These are phyloP conservation scores for Xiphorhynchus erythropygius DNA, from an alignment of 2,797 vertebrate species.

Conservation along the genomic window DNA sequence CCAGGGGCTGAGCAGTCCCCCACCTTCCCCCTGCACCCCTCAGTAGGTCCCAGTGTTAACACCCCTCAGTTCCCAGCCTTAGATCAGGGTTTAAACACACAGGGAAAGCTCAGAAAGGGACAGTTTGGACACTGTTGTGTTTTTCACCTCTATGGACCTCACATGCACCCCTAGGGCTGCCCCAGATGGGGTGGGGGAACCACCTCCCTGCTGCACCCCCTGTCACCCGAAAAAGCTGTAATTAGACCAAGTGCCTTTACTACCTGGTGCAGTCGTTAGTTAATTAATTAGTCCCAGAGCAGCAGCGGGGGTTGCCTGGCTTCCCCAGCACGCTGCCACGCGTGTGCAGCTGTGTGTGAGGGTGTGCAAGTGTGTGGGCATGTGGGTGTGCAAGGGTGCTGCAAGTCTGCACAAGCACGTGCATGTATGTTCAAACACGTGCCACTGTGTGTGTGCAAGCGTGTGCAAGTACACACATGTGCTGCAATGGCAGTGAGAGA, in stretches of 20 bases:
- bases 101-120: not conserved
- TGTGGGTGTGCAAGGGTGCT: fast-evolving
- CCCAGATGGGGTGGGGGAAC: no score
- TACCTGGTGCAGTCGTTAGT: not conserved
- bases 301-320: not conserved
- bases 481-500: not conserved
- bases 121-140: fast-evolving
- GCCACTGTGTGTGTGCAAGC: not conserved
- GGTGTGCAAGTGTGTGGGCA: not conserved
- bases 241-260: not conserved
- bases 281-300: slow-evolving; percentile 1
- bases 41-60: not conserved
- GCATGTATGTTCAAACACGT: fast-evolving
- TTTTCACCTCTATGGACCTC: not conserved
- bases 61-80: not conserved
- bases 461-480: not conserved
- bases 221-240: not conserved
- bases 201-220: not conserved
- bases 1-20: not conserved
- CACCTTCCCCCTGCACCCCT: not conserved
- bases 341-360: not conserved
- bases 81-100: fast-evolving
- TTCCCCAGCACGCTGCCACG: fast-evolving
- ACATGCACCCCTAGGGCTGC: fast-evolving
- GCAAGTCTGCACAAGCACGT: fast-evolving